These are phyloP conservation scores for Eupithecia centaureata DNA, from an alignment of 2,888 invertebrate species.

Conservation along the genomic window DNA sequence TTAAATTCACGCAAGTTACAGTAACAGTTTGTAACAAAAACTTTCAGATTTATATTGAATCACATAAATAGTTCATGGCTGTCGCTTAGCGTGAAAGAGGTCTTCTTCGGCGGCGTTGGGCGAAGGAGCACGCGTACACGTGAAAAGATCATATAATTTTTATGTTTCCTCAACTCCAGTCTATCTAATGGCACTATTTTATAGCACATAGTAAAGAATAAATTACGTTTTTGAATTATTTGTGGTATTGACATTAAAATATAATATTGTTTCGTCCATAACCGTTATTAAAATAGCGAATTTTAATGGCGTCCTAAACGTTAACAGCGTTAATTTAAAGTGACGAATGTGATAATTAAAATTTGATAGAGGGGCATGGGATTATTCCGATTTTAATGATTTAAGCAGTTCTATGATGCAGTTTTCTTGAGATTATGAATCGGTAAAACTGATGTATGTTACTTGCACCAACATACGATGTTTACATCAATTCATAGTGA, in stretches of 20 bases:
- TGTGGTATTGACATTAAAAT: conserved; percentile 42
- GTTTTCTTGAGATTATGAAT: neutral
- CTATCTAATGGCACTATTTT: conserved; percentile 65
- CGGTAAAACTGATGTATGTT: too few species aligned
- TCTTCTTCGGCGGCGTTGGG: conserved; percentile 51
- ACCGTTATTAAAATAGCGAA: conserved; percentile 34
- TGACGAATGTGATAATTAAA: conserved; percentile 7
- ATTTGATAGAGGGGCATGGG: neutral
- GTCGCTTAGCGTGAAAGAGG: conserved; percentile 49
- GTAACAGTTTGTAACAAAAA: neutral
- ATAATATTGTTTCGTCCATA: conserved; percentile 38
- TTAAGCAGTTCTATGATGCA: neutral
- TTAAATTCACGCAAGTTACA: too few species aligned
- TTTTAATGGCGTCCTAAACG: conserved; percentile 8
- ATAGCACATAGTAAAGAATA: conserved; percentile 69
- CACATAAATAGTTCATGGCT: conserved; percentile 55
- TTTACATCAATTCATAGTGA: neutral
- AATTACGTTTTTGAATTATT: conserved; percentile 77
- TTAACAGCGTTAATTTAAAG: conserved; percentile 3
- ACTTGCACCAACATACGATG: neutral
- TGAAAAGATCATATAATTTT: conserved; percentile 78
- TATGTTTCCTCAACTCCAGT: conserved; percentile 71
- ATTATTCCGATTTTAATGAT: neutral
- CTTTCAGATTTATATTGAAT: conserved; percentile 7
- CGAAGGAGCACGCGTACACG: conserved; percentile 66